phyloP scores from a whole-genome alignment of 2,113 vertebrate genomes.

The Odontesthes bonariensis region DNA sequence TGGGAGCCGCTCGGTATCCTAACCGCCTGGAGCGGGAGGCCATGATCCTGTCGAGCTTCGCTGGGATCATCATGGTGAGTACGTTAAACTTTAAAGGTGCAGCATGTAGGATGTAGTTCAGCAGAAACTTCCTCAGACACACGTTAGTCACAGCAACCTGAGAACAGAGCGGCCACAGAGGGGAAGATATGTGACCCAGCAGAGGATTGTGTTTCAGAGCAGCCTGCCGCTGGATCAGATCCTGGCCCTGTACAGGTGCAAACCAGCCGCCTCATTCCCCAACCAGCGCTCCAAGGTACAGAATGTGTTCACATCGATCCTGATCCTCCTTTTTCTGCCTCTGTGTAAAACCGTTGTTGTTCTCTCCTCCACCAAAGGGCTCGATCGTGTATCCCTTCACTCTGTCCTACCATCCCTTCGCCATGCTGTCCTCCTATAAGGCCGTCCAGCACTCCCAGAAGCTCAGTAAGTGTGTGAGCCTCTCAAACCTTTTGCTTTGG shows the following conservation, averaged over 20 bases:
- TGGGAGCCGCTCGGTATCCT: slow-evolving; percentile 67
- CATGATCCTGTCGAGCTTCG: slow-evolving; percentile 91
- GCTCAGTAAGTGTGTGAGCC: slow-evolving; percentile 79
- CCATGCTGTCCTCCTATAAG: slow-evolving; percentile 87
- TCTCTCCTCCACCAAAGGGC: slow-evolving; percentile 49
- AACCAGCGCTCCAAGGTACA: slow-evolving; percentile 74
- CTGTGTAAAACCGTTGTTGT: background rate
- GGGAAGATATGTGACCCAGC: no score
- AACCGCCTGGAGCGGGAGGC: slow-evolving; percentile 85
- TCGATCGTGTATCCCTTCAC: slow-evolving; percentile 79
- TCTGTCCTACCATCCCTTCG: slow-evolving; percentile 87
- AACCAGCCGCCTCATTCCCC: slow-evolving; percentile 64
- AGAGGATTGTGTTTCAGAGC: slow-evolving; percentile 72
- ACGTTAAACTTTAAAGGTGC: no score
- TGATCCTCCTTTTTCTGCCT: no score
- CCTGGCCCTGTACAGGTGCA: slow-evolving; percentile 85
- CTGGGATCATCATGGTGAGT: slow-evolving; percentile 88
- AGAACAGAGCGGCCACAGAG: no score
- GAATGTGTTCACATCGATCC: no score
- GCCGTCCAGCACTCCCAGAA: slow-evolving; percentile 83
- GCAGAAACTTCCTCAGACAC: no score
- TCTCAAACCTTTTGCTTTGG: no score
- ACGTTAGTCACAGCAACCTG: no score
- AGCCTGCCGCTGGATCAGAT: slow-evolving; percentile 87
- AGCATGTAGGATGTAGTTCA: no score